These are phyloP conservation scores for Drosophila percnosoma DNA, from an alignment of 2,888 invertebrate genomes.

Conservation along the genomic window DNA sequence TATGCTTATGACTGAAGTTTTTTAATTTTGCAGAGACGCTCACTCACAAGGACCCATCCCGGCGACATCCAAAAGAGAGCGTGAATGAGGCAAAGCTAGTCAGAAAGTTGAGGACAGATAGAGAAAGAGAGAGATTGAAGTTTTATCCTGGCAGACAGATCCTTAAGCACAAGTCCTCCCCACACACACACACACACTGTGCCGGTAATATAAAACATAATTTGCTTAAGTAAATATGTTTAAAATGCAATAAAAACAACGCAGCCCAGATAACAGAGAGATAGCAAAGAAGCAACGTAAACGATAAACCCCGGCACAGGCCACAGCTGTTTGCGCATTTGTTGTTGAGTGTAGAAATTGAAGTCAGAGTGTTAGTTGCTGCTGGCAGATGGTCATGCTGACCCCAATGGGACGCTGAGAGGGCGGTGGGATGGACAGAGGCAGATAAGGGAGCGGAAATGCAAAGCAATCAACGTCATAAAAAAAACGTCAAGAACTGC, in stretches of 20 bases:
- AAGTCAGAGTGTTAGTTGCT: slow-evolving; percentile 15
- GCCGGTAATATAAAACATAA: slow-evolving; percentile 51
- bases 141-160: slow-evolving; percentile 10
- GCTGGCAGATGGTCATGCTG: slow-evolving; percentile 31
- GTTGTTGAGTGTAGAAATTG: slow-evolving; percentile 15
- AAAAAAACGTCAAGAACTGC: slow-evolving; percentile 50
- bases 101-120: not conserved
- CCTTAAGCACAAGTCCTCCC: slow-evolving; percentile 29
- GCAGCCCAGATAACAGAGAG: not conserved
- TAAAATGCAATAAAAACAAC: slow-evolving; percentile 54
- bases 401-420: slow-evolving; percentile 12
- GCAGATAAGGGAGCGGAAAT: slow-evolving; percentile 66
- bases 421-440: not conserved
- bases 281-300: slow-evolving; percentile 17
- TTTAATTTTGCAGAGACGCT: slow-evolving; percentile 45
- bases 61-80: not conserved
- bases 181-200: not conserved
- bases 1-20: slow-evolving; percentile 62
- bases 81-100: slow-evolving; percentile 1
- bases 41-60: slow-evolving; percentile 25
- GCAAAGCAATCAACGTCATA: slow-evolving; percentile 77
- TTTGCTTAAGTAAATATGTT: slow-evolving; percentile 63
- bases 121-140: not conserved
- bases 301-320: slow-evolving; percentile 29
- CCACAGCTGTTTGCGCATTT: slow-evolving; percentile 26